phyloP scores from a whole-genome alignment of 1,140 invertebrate genomes.

The Papilio glaucus region DNA sequence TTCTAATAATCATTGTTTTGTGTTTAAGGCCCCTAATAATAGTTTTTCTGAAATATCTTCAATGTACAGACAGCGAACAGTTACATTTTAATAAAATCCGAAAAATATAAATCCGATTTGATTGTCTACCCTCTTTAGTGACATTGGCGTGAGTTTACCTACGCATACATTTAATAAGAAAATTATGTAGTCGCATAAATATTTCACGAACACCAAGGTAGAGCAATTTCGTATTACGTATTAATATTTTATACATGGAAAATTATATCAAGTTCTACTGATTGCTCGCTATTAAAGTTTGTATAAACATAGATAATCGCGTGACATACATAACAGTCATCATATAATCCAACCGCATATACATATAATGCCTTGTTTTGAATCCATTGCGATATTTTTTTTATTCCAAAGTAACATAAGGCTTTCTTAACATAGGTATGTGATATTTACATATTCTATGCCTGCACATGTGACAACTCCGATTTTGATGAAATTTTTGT shows the following conservation, averaged over 20 bases:
- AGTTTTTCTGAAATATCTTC: too few species aligned
- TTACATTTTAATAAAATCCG: too few species aligned
- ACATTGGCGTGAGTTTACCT: not conserved
- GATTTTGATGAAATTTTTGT: too few species aligned
- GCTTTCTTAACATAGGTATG: too few species aligned
- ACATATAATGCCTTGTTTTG: not conserved
- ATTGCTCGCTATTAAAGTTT: constrained; percentile 1
- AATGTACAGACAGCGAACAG: too few species aligned
- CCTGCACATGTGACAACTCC: too few species aligned
- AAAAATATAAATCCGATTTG: not conserved
- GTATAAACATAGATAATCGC: constrained; percentile 8
- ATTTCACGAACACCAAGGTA: constrained; percentile 14
- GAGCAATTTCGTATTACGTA: constrained; percentile 1
- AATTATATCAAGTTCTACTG: constrained; percentile 20
- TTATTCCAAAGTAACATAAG: too few species aligned
- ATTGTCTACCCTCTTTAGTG: not conserved
- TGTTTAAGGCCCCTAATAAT: too few species aligned
- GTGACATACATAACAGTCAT: constrained; percentile 9
- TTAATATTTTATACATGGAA: constrained; percentile 26
- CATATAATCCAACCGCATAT: not conserved
- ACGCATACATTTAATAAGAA: not conserved
- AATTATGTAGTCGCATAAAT: not conserved
- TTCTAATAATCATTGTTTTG: too few species aligned
- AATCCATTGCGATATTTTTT: not conserved
- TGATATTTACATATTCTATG: too few species aligned